A percentile compares a stretch with the other conserved stretches of the same genome.
Conservation (phyloP, 2,113 vertebrate species). For the Pogonocichla stellata region DNA sequence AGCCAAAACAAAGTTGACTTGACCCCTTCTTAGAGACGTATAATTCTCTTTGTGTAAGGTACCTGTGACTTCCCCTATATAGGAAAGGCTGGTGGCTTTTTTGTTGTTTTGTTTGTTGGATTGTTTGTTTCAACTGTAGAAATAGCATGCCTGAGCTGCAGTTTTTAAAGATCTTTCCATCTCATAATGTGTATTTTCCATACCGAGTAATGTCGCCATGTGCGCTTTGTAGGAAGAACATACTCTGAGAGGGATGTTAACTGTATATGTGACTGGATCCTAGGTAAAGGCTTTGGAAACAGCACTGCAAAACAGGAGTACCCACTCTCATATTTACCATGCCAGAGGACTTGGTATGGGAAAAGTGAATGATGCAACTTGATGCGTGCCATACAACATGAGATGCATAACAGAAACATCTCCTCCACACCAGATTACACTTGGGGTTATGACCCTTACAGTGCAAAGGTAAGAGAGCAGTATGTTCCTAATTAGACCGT, state of each 20-base stretch:
- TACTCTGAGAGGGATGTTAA: background rate
- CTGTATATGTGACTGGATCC: background rate
- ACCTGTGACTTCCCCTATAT: fast-evolving
- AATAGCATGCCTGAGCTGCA: background rate
- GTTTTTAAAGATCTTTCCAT: background rate
- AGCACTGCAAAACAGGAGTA: background rate
- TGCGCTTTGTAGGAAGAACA: background rate
- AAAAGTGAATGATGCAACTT: background rate
- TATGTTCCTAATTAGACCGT: background rate
- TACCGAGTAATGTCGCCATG: fast-evolving
- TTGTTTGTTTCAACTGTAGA: background rate
- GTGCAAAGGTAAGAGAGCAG: background rate
- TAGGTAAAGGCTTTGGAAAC: background rate
- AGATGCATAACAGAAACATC: fast-evolving
- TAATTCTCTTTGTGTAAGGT: background rate
- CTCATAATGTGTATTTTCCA: background rate
- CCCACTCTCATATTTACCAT: fast-evolving
- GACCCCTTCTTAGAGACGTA: background rate
- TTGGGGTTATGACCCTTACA: background rate
- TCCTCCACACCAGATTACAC: background rate
- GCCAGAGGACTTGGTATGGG: background rate
- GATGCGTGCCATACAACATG: background rate
- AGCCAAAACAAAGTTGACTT: background rate
- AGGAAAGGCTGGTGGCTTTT: fast-evolving
- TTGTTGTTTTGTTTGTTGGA: background rate